Evolutionary conservation across 2,797 vertebrate genomes (phyloP), one percentile per base, ranked within the genome.

Genomic region (Cheirogaleus major): DNA sequence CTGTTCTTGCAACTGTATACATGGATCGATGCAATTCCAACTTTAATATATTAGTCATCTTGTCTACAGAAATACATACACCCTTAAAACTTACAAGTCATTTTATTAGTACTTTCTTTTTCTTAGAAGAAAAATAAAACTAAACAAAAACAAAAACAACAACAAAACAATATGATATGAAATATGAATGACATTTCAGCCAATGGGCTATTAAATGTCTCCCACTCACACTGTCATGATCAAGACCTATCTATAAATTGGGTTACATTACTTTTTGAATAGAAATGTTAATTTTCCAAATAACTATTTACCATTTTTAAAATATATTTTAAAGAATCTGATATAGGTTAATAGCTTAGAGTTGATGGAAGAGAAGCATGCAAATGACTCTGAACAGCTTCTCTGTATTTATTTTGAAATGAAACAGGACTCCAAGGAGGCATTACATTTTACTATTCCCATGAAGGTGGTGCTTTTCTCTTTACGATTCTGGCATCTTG

Each of bases 351-450:
- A 43, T 61, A 89, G 72, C 67, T 93, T 14, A n/a, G 32, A 3
- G 3, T 61, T 38, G 14, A 52, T 50, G 23, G 41, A 83, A 89
- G 9, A 80, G n/a, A 94, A 81, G 22, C 87, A 55, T 22, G 41
- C 23, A 72, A 96, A 78, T 61, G 86, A 12, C 41, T 93, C 75
- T 87, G 35, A 91, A 83, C 23, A 85, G 81, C 95, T 91, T 86
- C 35, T 97, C 67, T 45, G 0, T 76, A 81, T 95, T 87, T 96
- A 67, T 95, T 93, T 95, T 94, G 91, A 97, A 96, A 86, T 85
- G 25, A 65, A 97, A 72, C 65, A 82, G 70, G 45, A 73, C 82
- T 92, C 89, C 63, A 86, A 89, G 87, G 89, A 96, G 32, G 72
- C 52, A 43, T 75, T 89, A 41, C 41, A 57, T 95, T 97, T 97